Evolutionary conservation across 1,140 invertebrate genomes (phyloP).

Genomic region (Heliconius congener): DNA sequence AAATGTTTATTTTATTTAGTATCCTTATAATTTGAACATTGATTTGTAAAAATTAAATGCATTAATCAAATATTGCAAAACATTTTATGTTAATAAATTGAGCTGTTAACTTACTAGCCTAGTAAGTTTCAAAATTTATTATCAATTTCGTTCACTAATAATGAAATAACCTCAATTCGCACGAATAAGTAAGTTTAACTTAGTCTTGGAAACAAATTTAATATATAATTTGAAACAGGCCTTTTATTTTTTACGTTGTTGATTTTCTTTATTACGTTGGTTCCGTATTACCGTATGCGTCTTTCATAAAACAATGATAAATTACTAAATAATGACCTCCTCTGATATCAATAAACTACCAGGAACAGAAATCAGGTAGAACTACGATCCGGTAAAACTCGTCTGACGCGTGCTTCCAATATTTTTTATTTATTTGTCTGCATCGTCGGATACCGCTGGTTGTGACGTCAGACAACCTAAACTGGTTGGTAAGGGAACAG

Average conservation of each 20-base stretch:
- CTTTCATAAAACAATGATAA: slow-evolving; percentile 39
- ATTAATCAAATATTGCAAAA: slow-evolving; percentile 20
- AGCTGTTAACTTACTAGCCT: slow-evolving; percentile 10
- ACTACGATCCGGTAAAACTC: slow-evolving; percentile 81
- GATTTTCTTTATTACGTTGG: no score
- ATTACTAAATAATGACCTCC: slow-evolving; percentile 53
- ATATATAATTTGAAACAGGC: background rate
- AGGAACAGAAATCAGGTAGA: slow-evolving; percentile 81
- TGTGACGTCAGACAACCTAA: slow-evolving; percentile 80
- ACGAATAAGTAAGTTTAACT: slow-evolving; percentile 30
- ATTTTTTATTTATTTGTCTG: slow-evolving; percentile 82
- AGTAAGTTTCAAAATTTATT: slow-evolving; percentile 35
- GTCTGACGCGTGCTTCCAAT: slow-evolving; percentile 80
- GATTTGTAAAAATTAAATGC: slow-evolving; percentile 1
- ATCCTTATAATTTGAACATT: background rate
- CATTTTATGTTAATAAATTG: slow-evolving; percentile 17
- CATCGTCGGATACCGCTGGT: slow-evolving; percentile 79
- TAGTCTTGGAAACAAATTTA: slow-evolving; percentile 21
- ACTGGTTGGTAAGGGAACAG: slow-evolving; percentile 80
- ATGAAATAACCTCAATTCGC: slow-evolving; percentile 33
- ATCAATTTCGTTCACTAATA: slow-evolving; percentile 24
- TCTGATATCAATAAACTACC: slow-evolving; percentile 65
- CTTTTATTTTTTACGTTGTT: no score
- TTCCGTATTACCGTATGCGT: no score
- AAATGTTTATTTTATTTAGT: no score